Evolutionary conservation across 2,888 invertebrate species (phyloP).

Genomic region (Lamellibrachia satsuma): DNA sequence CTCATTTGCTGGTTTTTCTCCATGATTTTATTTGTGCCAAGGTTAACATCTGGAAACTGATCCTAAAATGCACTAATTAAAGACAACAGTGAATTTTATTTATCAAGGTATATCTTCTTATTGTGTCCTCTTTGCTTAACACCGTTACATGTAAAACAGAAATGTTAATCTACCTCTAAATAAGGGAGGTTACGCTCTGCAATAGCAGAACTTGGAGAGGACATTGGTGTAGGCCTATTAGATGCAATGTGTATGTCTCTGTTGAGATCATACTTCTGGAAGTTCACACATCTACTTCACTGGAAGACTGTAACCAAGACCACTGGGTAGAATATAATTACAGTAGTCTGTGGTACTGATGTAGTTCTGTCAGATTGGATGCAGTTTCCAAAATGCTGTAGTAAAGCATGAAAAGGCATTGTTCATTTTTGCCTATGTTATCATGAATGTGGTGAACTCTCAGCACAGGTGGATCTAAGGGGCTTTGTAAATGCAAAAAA

Average conservation of each 20-base stretch:
- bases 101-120: not conserved
- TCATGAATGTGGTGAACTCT: no score
- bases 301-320: no score
- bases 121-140: no score
- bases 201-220: slow-evolving; percentile 1
- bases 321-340: not conserved
- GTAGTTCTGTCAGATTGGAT: not conserved
- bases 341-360: slow-evolving; percentile 19
- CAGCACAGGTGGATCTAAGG: no score
- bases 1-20: not conserved
- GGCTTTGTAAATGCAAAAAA: no score
- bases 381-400: not conserved
- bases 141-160: no score
- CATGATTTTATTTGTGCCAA: not conserved
- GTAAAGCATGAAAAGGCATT: no score
- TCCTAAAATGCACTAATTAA: not conserved
- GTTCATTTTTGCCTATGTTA: no score
- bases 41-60: not conserved
- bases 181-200: not conserved
- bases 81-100: not conserved
- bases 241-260: not conserved
- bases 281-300: not conserved
- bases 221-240: not conserved
- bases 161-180: not conserved
- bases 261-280: not conserved